Percentiles rank a stretch among this genome's conserved stretches.
Evolutionary conservation across 2,888 invertebrate species (phyloP).

Genomic region (Drosophila mercatorum): DNA sequence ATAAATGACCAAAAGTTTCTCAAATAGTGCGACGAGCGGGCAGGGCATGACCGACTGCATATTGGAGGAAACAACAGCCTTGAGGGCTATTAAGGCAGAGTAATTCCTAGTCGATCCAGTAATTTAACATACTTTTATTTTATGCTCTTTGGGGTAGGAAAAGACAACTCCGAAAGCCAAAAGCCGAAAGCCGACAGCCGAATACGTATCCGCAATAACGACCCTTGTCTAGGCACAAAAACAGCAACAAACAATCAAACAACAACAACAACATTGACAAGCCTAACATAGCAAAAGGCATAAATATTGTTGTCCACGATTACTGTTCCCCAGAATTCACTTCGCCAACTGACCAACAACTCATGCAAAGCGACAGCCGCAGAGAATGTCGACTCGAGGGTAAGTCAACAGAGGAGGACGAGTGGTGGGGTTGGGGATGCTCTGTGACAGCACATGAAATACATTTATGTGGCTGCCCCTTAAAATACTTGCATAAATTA

Average conservation of each 20-base stretch:
- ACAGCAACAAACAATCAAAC: slow-evolving; percentile 25
- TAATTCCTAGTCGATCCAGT: background rate
- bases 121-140: background rate
- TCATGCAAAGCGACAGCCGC: slow-evolving; percentile 15
- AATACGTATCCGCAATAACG: slow-evolving; percentile 55
- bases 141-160: slow-evolving; percentile 6
- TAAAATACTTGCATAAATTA: slow-evolving; percentile 67
- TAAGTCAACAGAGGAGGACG: background rate
- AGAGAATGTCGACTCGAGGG: background rate
- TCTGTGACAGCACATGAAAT: slow-evolving; percentile 43
- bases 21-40: slow-evolving; percentile 10
- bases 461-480: slow-evolving; percentile 58
- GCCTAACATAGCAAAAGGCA: slow-evolving; percentile 59
- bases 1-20: slow-evolving; percentile 66
- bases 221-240: slow-evolving; percentile 67
- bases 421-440: background rate
- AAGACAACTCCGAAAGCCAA: slow-evolving; percentile 11
- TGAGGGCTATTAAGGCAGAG: background rate
- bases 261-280: slow-evolving; percentile 44
- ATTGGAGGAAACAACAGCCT: background rate
- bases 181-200: slow-evolving; percentile 18
- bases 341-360: slow-evolving; percentile 27
- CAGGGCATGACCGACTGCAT: background rate
- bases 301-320: slow-evolving; percentile 56
- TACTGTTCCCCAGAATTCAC: slow-evolving; percentile 37